A percentile compares a stretch with the other conserved stretches of the same genome.
Conservation (phyloP, 2,797 vertebrate species). For the Eupleurogrammus muticus region DNA sequence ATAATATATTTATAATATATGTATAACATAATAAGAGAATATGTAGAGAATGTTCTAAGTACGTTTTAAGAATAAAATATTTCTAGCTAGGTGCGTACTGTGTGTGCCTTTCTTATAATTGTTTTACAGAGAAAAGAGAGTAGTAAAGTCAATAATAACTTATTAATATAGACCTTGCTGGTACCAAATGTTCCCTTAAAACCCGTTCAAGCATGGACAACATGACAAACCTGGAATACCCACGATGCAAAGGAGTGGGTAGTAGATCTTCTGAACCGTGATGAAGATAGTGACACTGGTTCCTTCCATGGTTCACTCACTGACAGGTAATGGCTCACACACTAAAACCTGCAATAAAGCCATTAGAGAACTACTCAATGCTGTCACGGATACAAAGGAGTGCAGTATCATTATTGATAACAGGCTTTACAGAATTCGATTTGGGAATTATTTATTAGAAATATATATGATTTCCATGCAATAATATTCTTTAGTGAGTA, state of each 20-base stretch:
- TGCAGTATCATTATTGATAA: conserved; percentile 5
- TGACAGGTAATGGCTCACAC: conserved; percentile 32
- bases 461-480: not conserved
- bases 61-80: too few species aligned
- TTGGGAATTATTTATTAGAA: not conserved
- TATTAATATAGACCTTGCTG: not conserved
- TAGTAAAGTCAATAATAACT: not conserved
- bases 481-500: not conserved
- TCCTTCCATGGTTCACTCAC: conserved; percentile 74
- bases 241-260: conserved; percentile 81
- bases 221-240: conserved; percentile 82
- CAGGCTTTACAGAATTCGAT: not conserved
- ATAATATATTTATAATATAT: too few species aligned
- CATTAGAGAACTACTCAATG: conserved; percentile 43
- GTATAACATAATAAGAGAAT: too few species aligned
- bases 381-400: conserved; percentile 23
- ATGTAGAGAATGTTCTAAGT: too few species aligned
- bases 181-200: not conserved
- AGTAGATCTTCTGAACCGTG: conserved; percentile 84
- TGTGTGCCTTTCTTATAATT: too few species aligned
- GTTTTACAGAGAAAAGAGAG: too few species aligned
- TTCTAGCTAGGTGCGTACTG: too few species aligned
- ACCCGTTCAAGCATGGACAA: not conserved
- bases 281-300: conserved; percentile 61
- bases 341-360: conserved; percentile 72